Percentiles rank a stretch among this genome's conserved stretches.
These are phyloP conservation scores for Dendropsophus ebraccatus DNA, from an alignment of 2,113 vertebrate species.

Conservation along the genomic window DNA sequence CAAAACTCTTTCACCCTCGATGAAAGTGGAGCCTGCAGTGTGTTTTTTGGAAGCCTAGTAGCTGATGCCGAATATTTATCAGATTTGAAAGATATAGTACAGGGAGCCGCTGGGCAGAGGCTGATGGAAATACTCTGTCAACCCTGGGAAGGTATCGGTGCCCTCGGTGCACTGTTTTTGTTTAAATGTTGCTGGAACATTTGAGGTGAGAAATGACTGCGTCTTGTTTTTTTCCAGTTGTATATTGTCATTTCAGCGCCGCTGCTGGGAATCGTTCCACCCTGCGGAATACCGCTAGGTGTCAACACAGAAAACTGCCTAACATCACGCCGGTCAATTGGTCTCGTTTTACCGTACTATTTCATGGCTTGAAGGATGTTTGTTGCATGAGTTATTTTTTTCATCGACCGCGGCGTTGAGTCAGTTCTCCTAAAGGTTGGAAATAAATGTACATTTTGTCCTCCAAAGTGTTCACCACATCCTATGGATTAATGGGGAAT, in stretches of 20 bases:
- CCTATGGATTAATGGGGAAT: not conserved
- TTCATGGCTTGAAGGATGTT: not conserved
- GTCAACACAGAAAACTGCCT: slow-evolving; percentile 27
- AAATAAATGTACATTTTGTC: not conserved
- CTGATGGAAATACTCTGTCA: slow-evolving; percentile 47
- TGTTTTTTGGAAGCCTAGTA: slow-evolving; percentile 44
- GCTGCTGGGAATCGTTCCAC: slow-evolving; percentile 37
- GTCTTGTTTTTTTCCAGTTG: slow-evolving; percentile 46
- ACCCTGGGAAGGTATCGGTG: slow-evolving; percentile 22
- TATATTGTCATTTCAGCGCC: slow-evolving; percentile 40
- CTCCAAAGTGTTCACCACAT: not conserved
- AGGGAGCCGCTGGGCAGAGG: not conserved
- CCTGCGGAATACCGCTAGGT: slow-evolving; percentile 25
- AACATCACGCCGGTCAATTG: not conserved
- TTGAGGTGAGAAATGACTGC: slow-evolving; percentile 39
- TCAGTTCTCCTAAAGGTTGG: not conserved
- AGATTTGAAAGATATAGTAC: slow-evolving; percentile 50
- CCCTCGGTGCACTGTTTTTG: slow-evolving; percentile 32
- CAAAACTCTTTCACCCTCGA: slow-evolving; percentile 9
- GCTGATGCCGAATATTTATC: slow-evolving; percentile 53
- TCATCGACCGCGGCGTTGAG: not conserved
- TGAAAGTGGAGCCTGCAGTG: not conserved
- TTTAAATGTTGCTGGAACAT: slow-evolving; percentile 50
- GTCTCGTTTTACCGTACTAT: not conserved
- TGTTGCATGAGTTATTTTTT: slow-evolving; percentile 14